These are phyloP conservation scores for Crotalus viridis DNA, from an alignment of 2,113 vertebrate species.

Conservation along the genomic window DNA sequence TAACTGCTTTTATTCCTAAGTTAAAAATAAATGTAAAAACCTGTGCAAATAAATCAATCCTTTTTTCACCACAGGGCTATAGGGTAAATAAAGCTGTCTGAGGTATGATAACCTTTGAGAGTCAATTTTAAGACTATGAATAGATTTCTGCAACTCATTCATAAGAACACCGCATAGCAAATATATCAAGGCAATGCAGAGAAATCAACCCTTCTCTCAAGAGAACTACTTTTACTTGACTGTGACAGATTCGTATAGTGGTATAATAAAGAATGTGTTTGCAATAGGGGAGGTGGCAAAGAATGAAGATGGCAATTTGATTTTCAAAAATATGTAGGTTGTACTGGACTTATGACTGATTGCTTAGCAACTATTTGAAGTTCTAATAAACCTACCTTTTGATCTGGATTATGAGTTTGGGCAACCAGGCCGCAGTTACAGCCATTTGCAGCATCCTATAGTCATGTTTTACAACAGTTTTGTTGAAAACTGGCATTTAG, in stretches of 20 bases:
- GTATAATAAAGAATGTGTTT: neutral
- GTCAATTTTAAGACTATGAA: neutral
- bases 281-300: constrained; percentile 27
- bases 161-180: neutral
- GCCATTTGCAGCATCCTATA: neutral
- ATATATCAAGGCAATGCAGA: neutral
- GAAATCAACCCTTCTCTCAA: neutral
- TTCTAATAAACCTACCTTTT: neutral
- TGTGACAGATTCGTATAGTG: neutral
- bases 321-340: constrained; percentile 19
- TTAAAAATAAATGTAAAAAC: neutral
- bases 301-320: neutral
- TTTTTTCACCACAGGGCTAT: neutral
- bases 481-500: neutral
- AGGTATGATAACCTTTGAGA: neutral
- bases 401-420: neutral
- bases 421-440: neutral
- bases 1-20: neutral
- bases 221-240: neutral
- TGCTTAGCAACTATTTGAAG: neutral
- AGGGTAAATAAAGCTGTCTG: neutral
- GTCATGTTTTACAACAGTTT: neutral
- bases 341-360: neutral
- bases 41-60: neutral
- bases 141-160: neutral